Base-by-base conservation (phyloP, 2,113 vertebrate genomes). In the Dicaeum eximium region DNA sequence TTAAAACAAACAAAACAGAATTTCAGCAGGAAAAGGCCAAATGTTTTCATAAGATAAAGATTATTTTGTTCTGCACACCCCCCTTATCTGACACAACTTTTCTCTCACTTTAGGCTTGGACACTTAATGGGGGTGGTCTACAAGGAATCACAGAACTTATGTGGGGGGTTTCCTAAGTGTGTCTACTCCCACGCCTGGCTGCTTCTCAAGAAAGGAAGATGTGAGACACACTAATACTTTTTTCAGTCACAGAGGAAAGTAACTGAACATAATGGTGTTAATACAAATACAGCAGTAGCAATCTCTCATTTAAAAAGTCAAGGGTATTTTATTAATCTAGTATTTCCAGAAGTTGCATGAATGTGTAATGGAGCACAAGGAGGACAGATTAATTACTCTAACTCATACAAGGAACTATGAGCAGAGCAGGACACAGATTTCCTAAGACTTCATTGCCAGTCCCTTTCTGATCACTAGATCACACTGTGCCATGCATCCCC, bases 161-260 rank as follows among this genome's bases (percentile, higher is more conserved):
- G 2, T 5, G 35, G 73, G 74, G 77, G 38, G 69, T 90, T 97
- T 96, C 89, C 93, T 93, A 40, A 88, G 51, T 35, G 33, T 44
- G n/a, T 51, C 65, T 84, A 30, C 93, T 94, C 95, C 95, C 70
- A 95, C 40, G 1, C 21, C 40, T 61, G 61, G 58, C 88, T 93
- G 75, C 91, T 96, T 96, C 95, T 93, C 35, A 50, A 86, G 86
- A 96, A 97, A 90, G 90, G 89, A 95, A 92, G 62, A 74, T 13
- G 7, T 95, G 85, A 95, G 67, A 80, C 64, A 96, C 64, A 64
- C 7, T 60, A 92, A 90, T 62, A 42, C 71, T 87, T 82, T 27
- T 50, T 96, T 95, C 78, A 95, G 86, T 93, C 94, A 82, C 45
- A 94, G 70, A 85, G 87, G 75, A 96, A 96, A 94, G 35, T 42